Percentiles rank a stretch among this genome's conserved stretches.
Conservation (phyloP, 37 sponge, comb jelly and placozoan genomes). For the Lycopodina hypogea region DNA sequence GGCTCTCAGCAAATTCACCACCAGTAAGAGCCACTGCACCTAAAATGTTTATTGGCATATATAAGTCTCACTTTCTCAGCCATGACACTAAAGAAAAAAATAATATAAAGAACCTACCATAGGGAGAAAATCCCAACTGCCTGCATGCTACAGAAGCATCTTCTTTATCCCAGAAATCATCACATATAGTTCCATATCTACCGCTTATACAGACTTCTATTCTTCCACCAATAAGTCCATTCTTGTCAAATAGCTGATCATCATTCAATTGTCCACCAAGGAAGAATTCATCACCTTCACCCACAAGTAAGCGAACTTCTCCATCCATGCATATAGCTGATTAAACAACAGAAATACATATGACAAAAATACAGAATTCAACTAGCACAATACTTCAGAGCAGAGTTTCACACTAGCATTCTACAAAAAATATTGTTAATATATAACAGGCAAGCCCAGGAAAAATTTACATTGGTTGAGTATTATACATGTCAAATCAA, state of each 20-base stretch:
- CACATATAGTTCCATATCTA: constrained; percentile 43
- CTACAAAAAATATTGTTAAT: neutral
- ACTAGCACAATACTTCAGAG: neutral
- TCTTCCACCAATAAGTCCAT: constrained; percentile 26
- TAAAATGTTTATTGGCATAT: neutral
- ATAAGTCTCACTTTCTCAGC: too few species aligned
- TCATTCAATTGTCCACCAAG: neutral
- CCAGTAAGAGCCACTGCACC: constrained; percentile 16
- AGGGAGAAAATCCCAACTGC: constrained; percentile 43
- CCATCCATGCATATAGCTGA: constrained; percentile 28
- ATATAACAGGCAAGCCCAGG: too few species aligned
- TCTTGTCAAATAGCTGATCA: neutral
- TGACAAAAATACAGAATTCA: too few species aligned
- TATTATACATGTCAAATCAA: too few species aligned
- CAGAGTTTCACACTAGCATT: neutral
- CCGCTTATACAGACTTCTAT: constrained; percentile 49
- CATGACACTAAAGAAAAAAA: neutral
- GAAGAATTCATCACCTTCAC: constrained; percentile 6
- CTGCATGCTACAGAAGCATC: constrained; percentile 47
- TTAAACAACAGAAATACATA: too few species aligned
- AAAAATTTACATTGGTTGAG: too few species aligned
- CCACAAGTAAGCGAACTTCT: constrained; percentile 18
- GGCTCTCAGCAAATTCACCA: constrained; percentile 1
- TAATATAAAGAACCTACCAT: constrained; percentile 21
- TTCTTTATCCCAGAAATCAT: constrained; percentile 27